Evolutionary conservation across 2,113 vertebrate species (phyloP).

Genomic region (Connochaetes taurinus): DNA sequence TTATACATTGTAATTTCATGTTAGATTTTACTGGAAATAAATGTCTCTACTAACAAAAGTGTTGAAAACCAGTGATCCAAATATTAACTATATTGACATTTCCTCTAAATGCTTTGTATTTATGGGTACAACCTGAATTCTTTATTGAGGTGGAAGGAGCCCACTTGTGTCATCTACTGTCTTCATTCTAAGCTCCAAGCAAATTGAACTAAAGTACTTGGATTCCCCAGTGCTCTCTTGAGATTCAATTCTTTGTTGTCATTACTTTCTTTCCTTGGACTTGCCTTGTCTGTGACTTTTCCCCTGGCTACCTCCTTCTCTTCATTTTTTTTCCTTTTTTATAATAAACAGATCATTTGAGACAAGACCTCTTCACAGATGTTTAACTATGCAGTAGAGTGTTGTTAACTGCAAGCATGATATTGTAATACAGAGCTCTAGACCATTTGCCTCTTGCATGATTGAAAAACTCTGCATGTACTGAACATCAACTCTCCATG

Average conservation of each 20-base stretch:
- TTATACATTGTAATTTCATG: background rate
- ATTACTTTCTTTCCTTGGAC: background rate
- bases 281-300: background rate
- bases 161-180: fast-evolving
- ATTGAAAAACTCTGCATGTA: background rate
- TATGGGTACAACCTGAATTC: background rate
- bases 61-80: background rate
- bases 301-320: background rate
- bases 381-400: background rate
- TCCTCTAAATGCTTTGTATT: background rate
- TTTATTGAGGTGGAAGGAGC: background rate
- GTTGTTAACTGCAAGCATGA: background rate
- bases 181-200: background rate
- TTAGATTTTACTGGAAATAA: background rate
- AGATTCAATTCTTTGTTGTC: background rate
- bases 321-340: background rate
- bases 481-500: background rate
- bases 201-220: background rate
- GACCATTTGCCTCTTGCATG: background rate
- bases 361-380: background rate
- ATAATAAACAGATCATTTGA: background rate
- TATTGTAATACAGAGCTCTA: background rate
- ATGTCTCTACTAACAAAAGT: background rate
- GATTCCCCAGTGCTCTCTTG: background rate
- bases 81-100: background rate